Evolutionary conservation across 2,797 vertebrate genomes (phyloP).

Genomic region (Sebastes goodei): DNA sequence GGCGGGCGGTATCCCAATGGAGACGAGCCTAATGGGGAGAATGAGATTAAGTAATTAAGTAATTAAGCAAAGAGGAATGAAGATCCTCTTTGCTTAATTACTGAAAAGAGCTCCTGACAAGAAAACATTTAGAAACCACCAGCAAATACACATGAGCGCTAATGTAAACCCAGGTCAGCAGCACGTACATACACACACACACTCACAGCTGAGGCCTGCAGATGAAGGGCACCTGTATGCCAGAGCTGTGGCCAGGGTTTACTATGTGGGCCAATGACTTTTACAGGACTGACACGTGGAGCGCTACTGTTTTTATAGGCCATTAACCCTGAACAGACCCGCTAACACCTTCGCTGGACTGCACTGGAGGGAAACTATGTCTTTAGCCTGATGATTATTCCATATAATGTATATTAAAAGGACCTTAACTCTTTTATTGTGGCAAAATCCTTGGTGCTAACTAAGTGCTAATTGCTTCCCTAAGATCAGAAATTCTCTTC

Average conservation of each 20-base stretch:
- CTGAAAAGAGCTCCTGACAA: constrained; percentile 1
- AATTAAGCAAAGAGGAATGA: constrained; percentile 1
- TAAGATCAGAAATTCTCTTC: neutral
- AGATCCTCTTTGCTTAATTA: constrained; percentile 28
- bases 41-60: constrained; percentile 14
- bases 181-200: neutral
- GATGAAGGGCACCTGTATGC: constrained; percentile 49
- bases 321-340: constrained; percentile 55
- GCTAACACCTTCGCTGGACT: constrained; percentile 42
- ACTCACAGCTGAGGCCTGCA: constrained; percentile 22
- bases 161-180: neutral
- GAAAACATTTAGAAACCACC: constrained; percentile 1
- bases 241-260: constrained; percentile 50
- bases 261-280: constrained; percentile 43
- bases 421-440: neutral
- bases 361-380: constrained; percentile 23
- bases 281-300: constrained; percentile 49
- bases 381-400: neutral
- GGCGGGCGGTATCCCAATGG: constrained; percentile 24
- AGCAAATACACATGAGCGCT: neutral
- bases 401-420: neutral
- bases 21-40: constrained; percentile 27
- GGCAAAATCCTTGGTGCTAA: neutral
- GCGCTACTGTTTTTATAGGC: constrained; percentile 58
- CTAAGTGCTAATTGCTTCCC: neutral